Percentiles rank a stretch among this genome's conserved stretches.
Evolutionary conservation across 2,113 vertebrate genomes (phyloP).

Genomic region (Rhagologus leucostigma): DNA sequence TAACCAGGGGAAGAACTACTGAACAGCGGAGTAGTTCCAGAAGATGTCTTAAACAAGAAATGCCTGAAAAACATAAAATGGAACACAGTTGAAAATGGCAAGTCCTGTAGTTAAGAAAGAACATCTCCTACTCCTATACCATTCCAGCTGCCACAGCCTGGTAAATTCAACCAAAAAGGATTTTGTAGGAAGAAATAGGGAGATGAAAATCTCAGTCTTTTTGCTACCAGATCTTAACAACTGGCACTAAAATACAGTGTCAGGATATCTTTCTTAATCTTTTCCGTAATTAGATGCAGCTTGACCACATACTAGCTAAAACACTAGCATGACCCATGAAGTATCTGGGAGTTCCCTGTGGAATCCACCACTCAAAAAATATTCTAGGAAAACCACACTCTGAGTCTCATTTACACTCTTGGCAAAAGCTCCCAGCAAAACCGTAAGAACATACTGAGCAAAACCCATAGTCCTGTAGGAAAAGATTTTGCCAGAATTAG

Average conservation of each 20-base stretch:
- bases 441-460: neutral
- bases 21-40: conserved; percentile 96
- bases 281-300: neutral
- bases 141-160: neutral
- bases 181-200: neutral
- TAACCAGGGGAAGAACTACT: conserved; percentile 97
- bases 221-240: neutral
- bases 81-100: conserved; percentile 18
- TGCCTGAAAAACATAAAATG: conserved; percentile 79
- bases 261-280: neutral
- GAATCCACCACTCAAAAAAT: neutral
- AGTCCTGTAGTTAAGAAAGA: neutral
- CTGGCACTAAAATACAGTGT: neutral
- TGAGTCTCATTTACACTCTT: neutral
- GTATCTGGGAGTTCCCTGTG: neutral
- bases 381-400: neutral
- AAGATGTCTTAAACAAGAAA: conserved; percentile 98
- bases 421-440: neutral
- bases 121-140: neutral
- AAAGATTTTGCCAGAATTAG: neutral
- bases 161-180: neutral
- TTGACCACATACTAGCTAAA: neutral
- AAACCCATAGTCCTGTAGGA: neutral
- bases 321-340: neutral
- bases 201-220: neutral